Base-by-base conservation (phyloP, 2,113 vertebrate genomes). In the Hyla sarda region DNA sequence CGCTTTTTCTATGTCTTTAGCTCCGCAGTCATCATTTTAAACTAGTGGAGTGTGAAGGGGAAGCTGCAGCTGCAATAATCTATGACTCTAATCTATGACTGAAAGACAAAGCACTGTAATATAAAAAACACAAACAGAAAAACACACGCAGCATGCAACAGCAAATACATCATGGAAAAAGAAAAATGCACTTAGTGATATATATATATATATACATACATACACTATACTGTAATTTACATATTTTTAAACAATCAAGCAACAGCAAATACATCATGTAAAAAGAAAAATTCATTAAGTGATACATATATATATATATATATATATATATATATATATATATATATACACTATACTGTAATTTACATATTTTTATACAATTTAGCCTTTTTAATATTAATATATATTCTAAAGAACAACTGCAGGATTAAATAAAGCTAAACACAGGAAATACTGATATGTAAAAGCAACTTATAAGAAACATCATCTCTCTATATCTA, bases 31-130 rank as follows among this genome's bases (percentile, higher is more conserved):
- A 87, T 87, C 85, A 82, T 54, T 87, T 74, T 48, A 87, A 87
- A 72, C 85, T 82, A 87, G 34, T 87, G 85, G 71, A 87, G 85
- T 87, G 85, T 87, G 85, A 87, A 87, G 78, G 85, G 69, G 62
- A 87, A 50, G 60, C 77, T 79, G 65, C 85, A 62, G 85, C 78
- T 82, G 77, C 52, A 87, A 87, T 86, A 86, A 79, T 72, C 85
- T 72, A 87, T 87, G 62, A 87, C 78, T 37, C 77, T 81, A 86
- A 86, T 86, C 54, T 82, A 52, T 71, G 23, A 37, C 32, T 32
- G 84, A 81, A 73, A 73, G 76, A 81, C 65, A 81, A 86, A 86
- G 76, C 50, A 50, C 23, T 47, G 21, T 48, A 11, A 48, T 67
- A 62, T 25, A 50, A 30, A 60, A 1, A 50, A 12, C 34, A 56